phyloP scores from a whole-genome alignment of 2,888 invertebrate species.

The Lasioglossum oenotherae region DNA sequence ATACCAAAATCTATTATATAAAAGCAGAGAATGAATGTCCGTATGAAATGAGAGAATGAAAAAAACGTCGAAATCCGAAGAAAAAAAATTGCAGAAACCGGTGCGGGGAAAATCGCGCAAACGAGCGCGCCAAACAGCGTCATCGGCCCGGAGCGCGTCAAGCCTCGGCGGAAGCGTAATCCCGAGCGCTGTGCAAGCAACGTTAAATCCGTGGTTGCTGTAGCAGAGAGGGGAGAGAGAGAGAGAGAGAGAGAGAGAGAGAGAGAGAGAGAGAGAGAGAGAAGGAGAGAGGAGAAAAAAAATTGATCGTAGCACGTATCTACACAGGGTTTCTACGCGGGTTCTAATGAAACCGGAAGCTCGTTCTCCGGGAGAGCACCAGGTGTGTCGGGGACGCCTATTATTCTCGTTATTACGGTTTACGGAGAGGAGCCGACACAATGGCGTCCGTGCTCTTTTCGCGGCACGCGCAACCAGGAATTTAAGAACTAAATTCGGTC shows the following conservation, averaged over 20 bases:
- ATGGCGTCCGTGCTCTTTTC: conserved; percentile 13
- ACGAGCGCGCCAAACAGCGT: neutral
- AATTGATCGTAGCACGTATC: conserved; percentile 14
- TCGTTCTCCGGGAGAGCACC: conserved; percentile 23
- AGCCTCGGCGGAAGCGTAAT: neutral
- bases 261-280: neutral
- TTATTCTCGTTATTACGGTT: conserved; percentile 43
- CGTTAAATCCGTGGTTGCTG: conserved; percentile 12
- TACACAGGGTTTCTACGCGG: neutral
- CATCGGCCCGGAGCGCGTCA: neutral
- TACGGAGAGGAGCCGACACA: conserved; percentile 16
- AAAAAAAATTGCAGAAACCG: neutral
- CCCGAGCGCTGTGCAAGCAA: neutral
- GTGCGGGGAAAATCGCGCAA: neutral
- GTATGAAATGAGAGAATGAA: neutral
- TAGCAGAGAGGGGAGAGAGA: neutral
- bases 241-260: no score
- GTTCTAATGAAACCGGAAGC: conserved; percentile 18
- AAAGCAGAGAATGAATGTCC: neutral
- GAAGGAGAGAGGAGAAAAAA: neutral
- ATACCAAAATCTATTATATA: neutral
- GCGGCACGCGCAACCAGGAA: conserved; percentile 27
- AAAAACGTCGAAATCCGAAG: neutral
- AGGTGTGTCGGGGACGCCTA: conserved; percentile 16
- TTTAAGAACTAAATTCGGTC: conserved; percentile 47